Evolutionary conservation across 1,140 invertebrate genomes (phyloP).

Genomic region (Aleiodes sp.): DNA sequence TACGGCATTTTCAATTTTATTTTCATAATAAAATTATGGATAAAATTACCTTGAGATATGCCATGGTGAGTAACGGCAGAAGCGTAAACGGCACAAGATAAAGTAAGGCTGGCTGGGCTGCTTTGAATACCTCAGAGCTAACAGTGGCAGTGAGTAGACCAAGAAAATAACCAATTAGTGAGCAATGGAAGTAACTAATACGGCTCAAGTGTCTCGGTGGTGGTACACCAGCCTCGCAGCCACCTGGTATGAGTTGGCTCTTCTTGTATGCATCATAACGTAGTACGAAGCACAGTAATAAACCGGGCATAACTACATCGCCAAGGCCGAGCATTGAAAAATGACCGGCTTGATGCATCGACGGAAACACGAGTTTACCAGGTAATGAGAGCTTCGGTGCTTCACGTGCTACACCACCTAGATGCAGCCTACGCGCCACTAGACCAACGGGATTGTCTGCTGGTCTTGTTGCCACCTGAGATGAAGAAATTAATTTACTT

Average conservation of each 20-base stretch:
- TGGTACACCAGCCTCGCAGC: constrained; percentile 80
- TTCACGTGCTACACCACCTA: constrained; percentile 85
- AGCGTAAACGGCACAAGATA: constrained; percentile 98
- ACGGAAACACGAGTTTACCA: constrained; percentile 96
- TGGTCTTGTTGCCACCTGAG: constrained; percentile 82
- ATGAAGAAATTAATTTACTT: constrained; percentile 31
- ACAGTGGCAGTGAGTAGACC: constrained; percentile 96
- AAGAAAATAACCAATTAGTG: constrained; percentile 96
- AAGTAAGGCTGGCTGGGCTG: constrained; percentile 94
- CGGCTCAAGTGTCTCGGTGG: constrained; percentile 76
- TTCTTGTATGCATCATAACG: constrained; percentile 97
- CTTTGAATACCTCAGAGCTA: constrained; percentile 97
- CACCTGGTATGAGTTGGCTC: constrained; percentile 75
- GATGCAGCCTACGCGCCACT: constrained; percentile 89
- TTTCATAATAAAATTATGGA: constrained; percentile 25
- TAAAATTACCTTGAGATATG: constrained; percentile 88
- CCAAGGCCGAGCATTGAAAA: constrained; percentile 97
- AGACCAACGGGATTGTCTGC: constrained; percentile 96
- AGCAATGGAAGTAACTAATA: constrained; percentile 96
- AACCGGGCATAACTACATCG: constrained; percentile 98
- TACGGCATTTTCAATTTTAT: too few relatives aligned
- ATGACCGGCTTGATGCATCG: constrained; percentile 93
- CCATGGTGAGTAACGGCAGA: constrained; percentile 94
- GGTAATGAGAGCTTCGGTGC: constrained; percentile 95
- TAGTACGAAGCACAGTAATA: constrained; percentile 94